Evolutionary conservation across 2,113 vertebrate genomes (phyloP), one percentile per base, ranked within the genome.

Genomic region (Apodemus speciosus): DNA sequence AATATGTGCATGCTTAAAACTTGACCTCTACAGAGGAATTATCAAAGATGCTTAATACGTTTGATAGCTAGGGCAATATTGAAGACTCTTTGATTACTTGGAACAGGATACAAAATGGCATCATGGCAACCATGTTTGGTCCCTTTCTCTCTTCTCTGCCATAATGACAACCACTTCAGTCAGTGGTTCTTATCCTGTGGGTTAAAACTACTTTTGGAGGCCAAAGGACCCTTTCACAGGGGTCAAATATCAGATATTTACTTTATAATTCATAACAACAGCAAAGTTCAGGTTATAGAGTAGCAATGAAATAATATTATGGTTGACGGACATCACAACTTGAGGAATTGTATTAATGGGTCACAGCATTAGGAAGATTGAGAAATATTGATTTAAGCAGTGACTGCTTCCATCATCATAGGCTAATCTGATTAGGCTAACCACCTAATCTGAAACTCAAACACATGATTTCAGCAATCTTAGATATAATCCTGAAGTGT

Each of bases 321-420:
- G 23, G 4, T 23, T 73, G 72, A 25, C 5, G 11, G 11, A 46
- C 72, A 73, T 21, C 40, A 27, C 11, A 8, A 30, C 13, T 16
- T 30, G 43, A 15, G 40, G 25, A 75, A 46, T 13, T 51, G 8
- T 32, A 51, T 9, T 76, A 30, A 51, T 32, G 6, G 30, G 3
- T 18, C 16, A 23, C 30, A 32, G 46, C 15, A 20, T 76, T 51
- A 51, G 46, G 27, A 18, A 35, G 73, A 46, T 13, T 43, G 38
- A 25, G 38, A 25, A 72, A 38, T 11, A 72, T 23, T 43, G 35
- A 76, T 66, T 21, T 9, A 38, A 35, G 2, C 9, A 79, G 15
- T 49, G 0, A 0, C 10, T 32, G 14, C 20, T 14, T 16, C 38
- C 2, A 0, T 23, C 51, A 49, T 60, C 46, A 53, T 23, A 3